Conservation (phyloP, 2,888 invertebrate genomes). For the Pandemis corylana region DNA sequence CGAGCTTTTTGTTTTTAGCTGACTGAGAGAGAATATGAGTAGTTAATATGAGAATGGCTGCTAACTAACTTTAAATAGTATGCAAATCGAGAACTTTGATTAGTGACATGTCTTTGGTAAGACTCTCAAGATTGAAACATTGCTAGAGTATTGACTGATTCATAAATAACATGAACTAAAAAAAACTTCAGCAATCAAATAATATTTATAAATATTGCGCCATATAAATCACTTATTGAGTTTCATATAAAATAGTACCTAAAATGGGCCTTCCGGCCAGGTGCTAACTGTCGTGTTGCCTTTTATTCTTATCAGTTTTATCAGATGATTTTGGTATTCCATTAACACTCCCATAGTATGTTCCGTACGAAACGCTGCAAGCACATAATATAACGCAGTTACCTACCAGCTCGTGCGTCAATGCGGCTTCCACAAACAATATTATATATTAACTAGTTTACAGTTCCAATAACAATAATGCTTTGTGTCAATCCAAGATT, state of each 20-base stretch:
- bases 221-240: neutral
- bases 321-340: conserved; percentile 59
- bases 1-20: no score
- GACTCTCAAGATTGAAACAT: no score
- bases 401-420: conserved; percentile 66
- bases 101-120: no score
- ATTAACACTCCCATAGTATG: conserved; percentile 62
- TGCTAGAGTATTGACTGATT: neutral
- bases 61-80: no score
- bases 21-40: no score
- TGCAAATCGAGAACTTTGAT: no score
- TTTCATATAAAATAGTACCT: conserved; percentile 40
- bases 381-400: conserved; percentile 53
- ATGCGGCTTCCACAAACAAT: conserved; percentile 65
- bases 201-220: conserved; percentile 8
- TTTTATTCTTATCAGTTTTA: conserved; percentile 63
- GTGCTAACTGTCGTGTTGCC: conserved; percentile 62
- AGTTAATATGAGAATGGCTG: no score
- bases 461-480: conserved; percentile 69
- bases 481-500: conserved; percentile 64
- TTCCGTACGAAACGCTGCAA: conserved; percentile 60
- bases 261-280: conserved; percentile 52
- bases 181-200: neutral
- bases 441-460: conserved; percentile 62
- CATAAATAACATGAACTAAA: neutral